Base-by-base conservation (phyloP, 1,140 invertebrate species). In the Charaxes varanes region DNA sequence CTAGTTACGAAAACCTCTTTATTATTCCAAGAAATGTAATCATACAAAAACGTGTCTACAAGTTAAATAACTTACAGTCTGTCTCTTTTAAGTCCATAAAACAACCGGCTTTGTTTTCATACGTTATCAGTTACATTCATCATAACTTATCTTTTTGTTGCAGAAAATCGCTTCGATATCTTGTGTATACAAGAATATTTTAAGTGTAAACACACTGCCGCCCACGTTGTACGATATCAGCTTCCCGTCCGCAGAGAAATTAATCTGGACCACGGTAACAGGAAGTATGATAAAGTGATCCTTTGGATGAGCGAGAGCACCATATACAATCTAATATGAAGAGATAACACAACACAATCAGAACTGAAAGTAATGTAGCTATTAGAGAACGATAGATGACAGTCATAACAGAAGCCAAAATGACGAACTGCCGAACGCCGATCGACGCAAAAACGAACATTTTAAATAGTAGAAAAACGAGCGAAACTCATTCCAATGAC, bases 141-240 rank as follows among this genome's bases (percentile, higher is more conserved):
- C 41, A 60, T 55, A 53, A 28, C 31, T 53, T 56, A 65, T 69
- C 52, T 59, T 57, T 62, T 73, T 77, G 72, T 81, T 81, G 62
- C 77, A 81, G 77, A 77, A 55, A 62, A 79, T 71, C 63, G 62
- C 70, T 74, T 62, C 59, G 50, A 71, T 78, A 76, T 77, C 72
- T 71, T 73, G 66, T 77, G 54, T 52, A 72, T 51, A 77, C 77
- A 77, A 78, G 76, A 70, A 70, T 71, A 73, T 74, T 77, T 68
- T 62, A 71, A 74, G 76, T 72, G 57, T 53, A 62, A 77, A 78
- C 66, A 78, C 51, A 53, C 31, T 53, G 45, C 70, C 71, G 62
- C 73, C 72, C 70, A 77, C 72, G 62, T 58, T 33, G 57, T 41
- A 32, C 53, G 67, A 74, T 78, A 74, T 66, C 54, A 61, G 62